A percentile compares a stretch with the other conserved stretches of the same genome.
These are phyloP conservation scores for Centropus bengalensis DNA, from an alignment of 2,113 vertebrate species.

Conservation along the genomic window DNA sequence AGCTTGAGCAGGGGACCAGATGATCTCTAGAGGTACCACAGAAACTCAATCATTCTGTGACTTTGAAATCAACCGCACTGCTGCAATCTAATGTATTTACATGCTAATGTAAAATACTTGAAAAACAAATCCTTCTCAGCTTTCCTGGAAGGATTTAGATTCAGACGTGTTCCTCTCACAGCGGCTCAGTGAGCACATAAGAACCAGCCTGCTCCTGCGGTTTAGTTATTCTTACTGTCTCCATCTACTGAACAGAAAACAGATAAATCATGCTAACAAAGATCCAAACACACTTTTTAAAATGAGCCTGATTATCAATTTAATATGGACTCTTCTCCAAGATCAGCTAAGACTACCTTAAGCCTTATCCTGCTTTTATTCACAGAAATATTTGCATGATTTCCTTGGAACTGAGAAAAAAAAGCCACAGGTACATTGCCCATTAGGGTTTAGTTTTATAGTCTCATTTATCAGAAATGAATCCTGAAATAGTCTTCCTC, in stretches of 20 bases:
- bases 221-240: neutral
- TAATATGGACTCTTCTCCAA: neutral
- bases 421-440: slow-evolving; percentile 15
- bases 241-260: neutral
- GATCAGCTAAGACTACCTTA: slow-evolving; percentile 18
- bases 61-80: neutral
- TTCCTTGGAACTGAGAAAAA: slow-evolving; percentile 29
- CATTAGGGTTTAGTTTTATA: slow-evolving; percentile 6
- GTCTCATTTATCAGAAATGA: slow-evolving; percentile 30
- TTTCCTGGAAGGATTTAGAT: neutral
- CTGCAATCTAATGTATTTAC: neutral
- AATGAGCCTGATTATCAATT: neutral
- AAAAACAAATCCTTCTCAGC: neutral
- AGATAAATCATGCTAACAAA: neutral
- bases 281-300: neutral
- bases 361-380: slow-evolving; percentile 27
- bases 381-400: neutral
- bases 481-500: neutral
- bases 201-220: neutral
- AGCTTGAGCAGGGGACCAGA: neutral
- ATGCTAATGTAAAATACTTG: neutral
- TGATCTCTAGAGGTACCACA: neutral
- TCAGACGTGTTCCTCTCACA: neutral
- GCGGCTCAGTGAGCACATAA: neutral
- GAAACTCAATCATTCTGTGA: neutral